A percentile compares a stretch with the other conserved stretches of the same genome.
Conservation (phyloP, 2,888 invertebrate genomes). For the Heliconius ethilla region DNA sequence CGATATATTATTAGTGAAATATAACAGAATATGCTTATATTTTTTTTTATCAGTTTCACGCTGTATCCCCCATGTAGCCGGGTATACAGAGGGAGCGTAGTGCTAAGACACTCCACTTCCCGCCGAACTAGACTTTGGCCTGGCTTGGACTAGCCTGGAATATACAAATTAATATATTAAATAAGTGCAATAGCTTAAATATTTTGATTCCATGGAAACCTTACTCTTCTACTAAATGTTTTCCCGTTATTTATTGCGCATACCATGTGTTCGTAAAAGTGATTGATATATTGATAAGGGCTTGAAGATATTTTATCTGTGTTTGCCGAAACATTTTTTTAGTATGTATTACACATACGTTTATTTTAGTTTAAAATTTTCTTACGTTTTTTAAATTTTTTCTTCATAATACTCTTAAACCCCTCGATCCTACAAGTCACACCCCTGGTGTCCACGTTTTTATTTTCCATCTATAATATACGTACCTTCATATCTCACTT, state of each 20-base stretch:
- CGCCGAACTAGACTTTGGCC: no score
- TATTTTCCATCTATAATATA: background rate
- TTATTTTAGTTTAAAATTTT: background rate
- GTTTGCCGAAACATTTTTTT: background rate
- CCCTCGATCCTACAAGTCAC: background rate
- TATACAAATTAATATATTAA: no score
- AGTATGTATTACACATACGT: background rate
- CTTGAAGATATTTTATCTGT: background rate
- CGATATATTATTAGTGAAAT: background rate
- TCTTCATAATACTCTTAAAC: background rate
- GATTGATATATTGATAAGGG: slow-evolving; percentile 14
- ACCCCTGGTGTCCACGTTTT: background rate
- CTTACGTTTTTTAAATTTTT: no score
- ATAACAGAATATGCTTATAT: background rate
- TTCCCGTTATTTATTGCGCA: background rate
- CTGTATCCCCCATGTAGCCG: no score
- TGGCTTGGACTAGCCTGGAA: no score
- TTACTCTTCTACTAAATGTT: background rate
- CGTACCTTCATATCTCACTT: background rate
- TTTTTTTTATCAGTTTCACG: no score
- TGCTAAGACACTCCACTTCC: no score
- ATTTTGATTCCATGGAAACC: background rate
- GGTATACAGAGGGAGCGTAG: no score
- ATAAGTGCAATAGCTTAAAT: no score
- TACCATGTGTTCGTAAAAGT: background rate